phyloP scores from a whole-genome alignment of 2,888 invertebrate species.

The Melanostoma scalare region DNA sequence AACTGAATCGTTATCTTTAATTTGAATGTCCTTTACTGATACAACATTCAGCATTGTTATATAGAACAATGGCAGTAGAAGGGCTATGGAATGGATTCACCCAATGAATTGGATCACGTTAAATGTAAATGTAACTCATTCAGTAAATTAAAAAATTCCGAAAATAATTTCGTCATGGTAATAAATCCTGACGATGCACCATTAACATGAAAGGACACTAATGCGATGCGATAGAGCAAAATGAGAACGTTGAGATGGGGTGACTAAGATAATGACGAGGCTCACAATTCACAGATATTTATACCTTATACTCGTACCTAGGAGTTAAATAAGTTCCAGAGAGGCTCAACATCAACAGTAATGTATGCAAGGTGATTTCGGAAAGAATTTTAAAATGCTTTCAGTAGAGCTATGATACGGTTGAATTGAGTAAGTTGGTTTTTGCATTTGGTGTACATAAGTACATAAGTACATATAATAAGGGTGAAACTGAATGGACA shows the following conservation, averaged over 20 bases:
- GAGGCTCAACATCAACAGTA: background rate
- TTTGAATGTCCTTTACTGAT: conserved; percentile 26
- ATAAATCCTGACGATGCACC: conserved; percentile 70
- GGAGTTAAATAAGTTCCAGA: conserved; percentile 21
- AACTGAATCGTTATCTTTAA: background rate
- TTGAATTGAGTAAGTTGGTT: background rate
- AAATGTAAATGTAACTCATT: conserved; percentile 72
- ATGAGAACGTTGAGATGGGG: conserved; percentile 29
- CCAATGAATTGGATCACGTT: conserved; percentile 68
- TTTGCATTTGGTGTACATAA: background rate
- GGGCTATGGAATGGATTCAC: conserved; percentile 16
- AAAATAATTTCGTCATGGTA: conserved; percentile 69
- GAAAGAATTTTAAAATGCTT: conserved; percentile 13
- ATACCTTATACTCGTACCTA: conserved; percentile 2
- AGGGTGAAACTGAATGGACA: background rate
- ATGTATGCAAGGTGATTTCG: background rate
- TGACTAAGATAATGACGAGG: conserved; percentile 24
- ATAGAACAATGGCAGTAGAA: conserved; percentile 14
- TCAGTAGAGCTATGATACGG: background rate
- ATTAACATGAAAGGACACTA: conserved; percentile 67
- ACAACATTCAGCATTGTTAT: conserved; percentile 17
- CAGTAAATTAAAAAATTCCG: conserved; percentile 71
- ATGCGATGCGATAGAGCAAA: conserved; percentile 46
- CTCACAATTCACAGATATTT: conserved; percentile 1
- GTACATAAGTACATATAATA: too few relatives aligned